phyloP scores from a whole-genome alignment of 2,113 vertebrate genomes.

The Anoura caudifer region DNA sequence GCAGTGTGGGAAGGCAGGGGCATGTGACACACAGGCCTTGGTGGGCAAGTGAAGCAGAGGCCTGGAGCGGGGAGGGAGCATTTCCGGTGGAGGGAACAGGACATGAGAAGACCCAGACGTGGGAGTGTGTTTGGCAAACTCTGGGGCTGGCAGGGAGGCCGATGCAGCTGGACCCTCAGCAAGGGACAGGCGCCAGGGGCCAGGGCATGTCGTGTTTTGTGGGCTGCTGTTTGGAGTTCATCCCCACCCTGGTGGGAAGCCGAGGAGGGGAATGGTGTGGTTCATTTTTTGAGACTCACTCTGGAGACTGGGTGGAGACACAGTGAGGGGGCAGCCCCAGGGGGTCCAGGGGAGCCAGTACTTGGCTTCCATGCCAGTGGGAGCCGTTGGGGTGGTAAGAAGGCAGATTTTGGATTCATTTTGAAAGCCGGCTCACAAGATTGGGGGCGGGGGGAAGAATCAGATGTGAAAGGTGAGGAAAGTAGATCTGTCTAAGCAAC shows the following conservation, averaged over 20 bases:
- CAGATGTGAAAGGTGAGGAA: neutral
- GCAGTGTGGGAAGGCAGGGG: neutral
- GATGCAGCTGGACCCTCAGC: neutral
- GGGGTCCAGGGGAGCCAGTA: accelerated
- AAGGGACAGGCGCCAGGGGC: neutral
- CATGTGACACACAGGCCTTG: neutral
- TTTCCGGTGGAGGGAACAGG: neutral
- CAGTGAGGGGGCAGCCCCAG: neutral
- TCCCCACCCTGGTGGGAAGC: neutral
- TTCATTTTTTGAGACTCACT: neutral
- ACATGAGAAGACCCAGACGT: neutral
- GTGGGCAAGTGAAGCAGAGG: neutral
- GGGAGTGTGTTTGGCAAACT: neutral
- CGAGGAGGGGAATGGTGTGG: no score
- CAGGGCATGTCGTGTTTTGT: accelerated
- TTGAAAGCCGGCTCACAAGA: neutral
- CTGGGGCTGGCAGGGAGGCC: neutral
- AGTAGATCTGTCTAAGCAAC: no score
- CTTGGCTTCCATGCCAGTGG: neutral
- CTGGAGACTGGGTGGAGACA: neutral
- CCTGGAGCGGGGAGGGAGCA: neutral
- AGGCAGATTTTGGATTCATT: neutral
- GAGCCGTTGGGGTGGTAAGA: accelerated
- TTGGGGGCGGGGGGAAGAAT: no score
- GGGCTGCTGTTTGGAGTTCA: neutral